Conservation (phyloP, 2,888 invertebrate genomes). For the Osmoderma eremita region DNA sequence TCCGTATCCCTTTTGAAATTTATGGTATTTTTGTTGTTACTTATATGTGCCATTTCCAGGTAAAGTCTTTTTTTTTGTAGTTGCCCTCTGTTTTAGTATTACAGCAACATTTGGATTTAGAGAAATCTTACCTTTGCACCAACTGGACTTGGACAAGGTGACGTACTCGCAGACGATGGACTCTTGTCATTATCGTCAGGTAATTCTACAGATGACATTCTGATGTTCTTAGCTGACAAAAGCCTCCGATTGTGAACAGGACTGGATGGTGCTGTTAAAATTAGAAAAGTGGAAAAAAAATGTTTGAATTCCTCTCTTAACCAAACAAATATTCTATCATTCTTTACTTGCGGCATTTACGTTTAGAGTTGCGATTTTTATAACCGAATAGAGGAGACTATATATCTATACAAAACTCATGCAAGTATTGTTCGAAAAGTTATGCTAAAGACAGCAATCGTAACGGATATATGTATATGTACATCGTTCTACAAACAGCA, state of each 20-base stretch:
- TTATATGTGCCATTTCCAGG: no score
- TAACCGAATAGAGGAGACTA: background rate
- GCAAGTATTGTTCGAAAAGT: background rate
- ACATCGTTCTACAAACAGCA: conserved; percentile 49
- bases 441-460: conserved; percentile 3
- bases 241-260: conserved; percentile 88
- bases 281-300: background rate
- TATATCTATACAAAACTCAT: background rate
- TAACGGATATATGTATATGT: conserved; percentile 5
- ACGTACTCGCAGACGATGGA: conserved; percentile 90
- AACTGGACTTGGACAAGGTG: conserved; percentile 91
- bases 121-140: conserved; percentile 58
- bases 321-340: background rate
- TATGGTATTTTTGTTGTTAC: no score
- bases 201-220: conserved; percentile 94
- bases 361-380: background rate
- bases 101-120: no score
- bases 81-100: no score
- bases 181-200: conserved; percentile 93
- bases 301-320: no score
- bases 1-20: no score
- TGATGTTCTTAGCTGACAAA: conserved; percentile 81
- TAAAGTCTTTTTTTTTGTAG: no score
- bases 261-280: conserved; percentile 81
- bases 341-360: background rate